Conservation (phyloP, 2,797 vertebrate genomes). For the Euthynnus affinis region DNA sequence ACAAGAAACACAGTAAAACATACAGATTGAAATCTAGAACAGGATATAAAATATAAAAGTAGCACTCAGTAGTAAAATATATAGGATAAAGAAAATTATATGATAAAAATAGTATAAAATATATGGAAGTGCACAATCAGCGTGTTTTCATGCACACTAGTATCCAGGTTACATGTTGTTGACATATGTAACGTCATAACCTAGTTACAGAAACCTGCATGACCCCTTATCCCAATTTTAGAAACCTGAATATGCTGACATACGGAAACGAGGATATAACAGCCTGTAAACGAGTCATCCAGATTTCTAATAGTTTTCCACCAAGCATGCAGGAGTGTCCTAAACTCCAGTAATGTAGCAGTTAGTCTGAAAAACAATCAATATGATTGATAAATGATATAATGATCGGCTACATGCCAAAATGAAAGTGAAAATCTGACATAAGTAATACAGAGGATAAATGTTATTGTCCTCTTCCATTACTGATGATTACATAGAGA, state of each 20-base stretch:
- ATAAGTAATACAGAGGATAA: neutral
- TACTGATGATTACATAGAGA: conserved; percentile 1
- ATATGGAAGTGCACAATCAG: neutral
- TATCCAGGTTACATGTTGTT: neutral
- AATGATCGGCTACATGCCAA: neutral
- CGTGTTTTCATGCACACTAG: neutral
- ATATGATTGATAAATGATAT: neutral
- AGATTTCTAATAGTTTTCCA: neutral
- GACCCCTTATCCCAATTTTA: neutral
- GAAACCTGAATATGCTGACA: neutral
- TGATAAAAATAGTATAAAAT: neutral
- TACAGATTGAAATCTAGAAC: neutral
- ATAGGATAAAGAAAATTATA: too few relatives aligned
- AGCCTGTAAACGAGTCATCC: neutral
- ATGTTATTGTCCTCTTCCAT: conserved; percentile 20
- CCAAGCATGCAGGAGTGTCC: too few relatives aligned
- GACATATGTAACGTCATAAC: neutral
- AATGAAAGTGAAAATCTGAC: conserved; percentile 21
- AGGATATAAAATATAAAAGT: neutral
- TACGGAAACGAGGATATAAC: neutral
- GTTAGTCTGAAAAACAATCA: neutral
- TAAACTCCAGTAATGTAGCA: neutral
- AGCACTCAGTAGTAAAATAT: too few relatives aligned
- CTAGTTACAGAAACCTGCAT: neutral
- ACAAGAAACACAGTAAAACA: neutral